phyloP scores from a whole-genome alignment of 2,113 vertebrate genomes.

The Misgurnus mizolepis region DNA sequence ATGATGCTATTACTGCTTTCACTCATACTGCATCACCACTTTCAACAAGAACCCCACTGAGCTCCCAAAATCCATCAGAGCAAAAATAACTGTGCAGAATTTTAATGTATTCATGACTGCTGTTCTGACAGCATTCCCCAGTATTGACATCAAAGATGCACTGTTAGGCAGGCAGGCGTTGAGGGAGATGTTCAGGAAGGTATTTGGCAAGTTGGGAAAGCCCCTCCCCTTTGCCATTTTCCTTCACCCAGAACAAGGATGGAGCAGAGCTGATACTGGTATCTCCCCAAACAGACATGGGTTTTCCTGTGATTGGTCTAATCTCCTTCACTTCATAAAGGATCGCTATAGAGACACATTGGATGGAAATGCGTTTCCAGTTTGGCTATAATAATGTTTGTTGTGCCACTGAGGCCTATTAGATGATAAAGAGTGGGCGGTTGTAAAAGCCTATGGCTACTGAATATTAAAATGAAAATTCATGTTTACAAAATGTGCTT shows the following conservation, averaged over 20 bases:
- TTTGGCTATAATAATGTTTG: slow-evolving; percentile 1
- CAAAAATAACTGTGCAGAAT: slow-evolving; percentile 35
- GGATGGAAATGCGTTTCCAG: slow-evolving; percentile 4
- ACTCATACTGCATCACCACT: slow-evolving; percentile 9
- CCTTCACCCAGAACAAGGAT: slow-evolving; percentile 27
- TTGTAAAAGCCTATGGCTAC: not conserved
- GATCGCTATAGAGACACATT: slow-evolving; percentile 9
- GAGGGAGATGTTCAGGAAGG: slow-evolving; percentile 37
- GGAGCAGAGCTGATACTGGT: slow-evolving; percentile 32
- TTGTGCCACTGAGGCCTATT: not conserved
- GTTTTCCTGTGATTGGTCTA: slow-evolving; percentile 36
- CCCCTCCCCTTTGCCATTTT: slow-evolving; percentile 36
- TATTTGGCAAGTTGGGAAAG: slow-evolving; percentile 9
- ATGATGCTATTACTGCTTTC: slow-evolving; percentile 8
- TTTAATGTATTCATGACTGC: slow-evolving; percentile 45
- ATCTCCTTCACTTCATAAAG: slow-evolving; percentile 43
- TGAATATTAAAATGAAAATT: slow-evolving; percentile 8
- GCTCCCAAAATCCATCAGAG: slow-evolving; percentile 8
- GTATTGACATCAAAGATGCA: slow-evolving; percentile 50
- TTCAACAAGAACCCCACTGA: slow-evolving; percentile 22
- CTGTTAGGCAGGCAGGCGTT: slow-evolving; percentile 32
- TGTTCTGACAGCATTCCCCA: slow-evolving; percentile 23
- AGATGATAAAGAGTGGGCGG: not conserved
- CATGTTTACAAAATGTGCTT: not conserved
- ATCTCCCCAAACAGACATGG: slow-evolving; percentile 43